Conservation (phyloP, 2,797 vertebrate genomes). For the Takifugu rubripes region DNA sequence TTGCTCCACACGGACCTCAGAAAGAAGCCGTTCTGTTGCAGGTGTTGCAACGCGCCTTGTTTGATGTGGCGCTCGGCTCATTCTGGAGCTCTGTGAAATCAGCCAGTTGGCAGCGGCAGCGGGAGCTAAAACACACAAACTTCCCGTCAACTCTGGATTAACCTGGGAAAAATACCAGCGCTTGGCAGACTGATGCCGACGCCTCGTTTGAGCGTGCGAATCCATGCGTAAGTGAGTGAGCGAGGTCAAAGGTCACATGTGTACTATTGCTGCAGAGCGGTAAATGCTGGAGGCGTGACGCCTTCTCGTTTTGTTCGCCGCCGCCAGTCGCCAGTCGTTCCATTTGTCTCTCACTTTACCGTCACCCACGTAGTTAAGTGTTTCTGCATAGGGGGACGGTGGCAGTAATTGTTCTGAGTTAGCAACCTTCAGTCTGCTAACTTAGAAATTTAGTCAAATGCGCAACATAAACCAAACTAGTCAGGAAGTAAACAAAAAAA, state of each 20-base stretch:
- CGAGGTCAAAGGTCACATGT: slow-evolving; percentile 28
- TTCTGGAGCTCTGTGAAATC: slow-evolving; percentile 39
- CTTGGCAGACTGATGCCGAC: slow-evolving; percentile 23
- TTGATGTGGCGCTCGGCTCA: slow-evolving; percentile 21
- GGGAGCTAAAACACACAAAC: slow-evolving; percentile 45
- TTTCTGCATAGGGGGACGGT: not conserved
- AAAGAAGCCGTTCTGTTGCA: not conserved
- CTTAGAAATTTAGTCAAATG: not conserved
- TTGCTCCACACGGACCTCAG: too few relatives aligned
- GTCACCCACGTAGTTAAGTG: slow-evolving; percentile 16
- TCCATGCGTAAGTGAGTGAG: slow-evolving; percentile 7
- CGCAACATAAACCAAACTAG: too few relatives aligned
- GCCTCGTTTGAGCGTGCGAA: not conserved
- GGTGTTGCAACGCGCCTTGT: slow-evolving; percentile 1
- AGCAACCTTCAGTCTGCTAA: not conserved
- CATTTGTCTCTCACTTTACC: slow-evolving; percentile 24
- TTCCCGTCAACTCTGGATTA: slow-evolving; percentile 47
- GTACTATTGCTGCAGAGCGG: slow-evolving; percentile 33
- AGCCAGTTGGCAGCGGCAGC: slow-evolving; percentile 44
- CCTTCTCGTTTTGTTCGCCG: slow-evolving; percentile 6
- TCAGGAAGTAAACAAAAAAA: too few relatives aligned
- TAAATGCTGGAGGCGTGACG: slow-evolving; percentile 19
- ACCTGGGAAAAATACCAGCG: slow-evolving; percentile 34
- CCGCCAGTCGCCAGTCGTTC: slow-evolving; percentile 23
- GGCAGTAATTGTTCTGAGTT: not conserved